These are phyloP conservation scores for Hypotaenidia philippensis DNA, from an alignment of 2,797 vertebrate genomes.

Conservation along the genomic window DNA sequence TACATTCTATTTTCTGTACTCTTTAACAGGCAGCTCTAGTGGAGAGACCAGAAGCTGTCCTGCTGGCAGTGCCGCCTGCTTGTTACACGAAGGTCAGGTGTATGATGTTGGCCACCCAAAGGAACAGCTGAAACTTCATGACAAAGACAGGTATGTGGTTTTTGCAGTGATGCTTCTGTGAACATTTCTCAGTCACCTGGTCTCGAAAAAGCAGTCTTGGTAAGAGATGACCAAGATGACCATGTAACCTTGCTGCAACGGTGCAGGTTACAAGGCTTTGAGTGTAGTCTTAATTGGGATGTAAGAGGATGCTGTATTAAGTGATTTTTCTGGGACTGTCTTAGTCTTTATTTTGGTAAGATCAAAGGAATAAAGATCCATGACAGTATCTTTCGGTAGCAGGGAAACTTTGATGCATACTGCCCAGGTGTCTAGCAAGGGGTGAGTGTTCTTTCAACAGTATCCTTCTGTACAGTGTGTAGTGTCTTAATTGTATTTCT, in stretches of 20 bases:
- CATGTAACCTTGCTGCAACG: neutral
- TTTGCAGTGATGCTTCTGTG: neutral
- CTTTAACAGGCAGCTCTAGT: conserved; percentile 33
- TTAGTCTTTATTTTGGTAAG: neutral
- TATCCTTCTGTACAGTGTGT: neutral
- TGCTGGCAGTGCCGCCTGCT: conserved; percentile 87
- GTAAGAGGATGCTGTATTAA: neutral
- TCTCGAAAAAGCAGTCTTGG: neutral
- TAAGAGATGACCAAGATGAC: neutral
- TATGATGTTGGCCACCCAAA: conserved; percentile 87
- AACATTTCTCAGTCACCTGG: neutral
- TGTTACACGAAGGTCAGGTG: conserved; percentile 75
- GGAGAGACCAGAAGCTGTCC: conserved; percentile 79
- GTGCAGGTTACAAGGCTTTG: neutral
- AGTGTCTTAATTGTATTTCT: neutral
- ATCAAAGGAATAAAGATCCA: neutral
- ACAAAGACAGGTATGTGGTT: conserved; percentile 85
- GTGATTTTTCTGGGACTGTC: neutral
- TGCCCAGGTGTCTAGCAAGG: neutral
- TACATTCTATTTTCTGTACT: neutral
- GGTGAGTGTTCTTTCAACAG: neutral
- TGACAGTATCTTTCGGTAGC: neutral
- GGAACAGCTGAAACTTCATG: conserved; percentile 79
- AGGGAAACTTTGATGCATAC: neutral
- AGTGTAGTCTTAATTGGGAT: neutral